Evolutionary conservation across 2,888 invertebrate genomes (phyloP).

Genomic region (Neuroscelio doddi): DNA sequence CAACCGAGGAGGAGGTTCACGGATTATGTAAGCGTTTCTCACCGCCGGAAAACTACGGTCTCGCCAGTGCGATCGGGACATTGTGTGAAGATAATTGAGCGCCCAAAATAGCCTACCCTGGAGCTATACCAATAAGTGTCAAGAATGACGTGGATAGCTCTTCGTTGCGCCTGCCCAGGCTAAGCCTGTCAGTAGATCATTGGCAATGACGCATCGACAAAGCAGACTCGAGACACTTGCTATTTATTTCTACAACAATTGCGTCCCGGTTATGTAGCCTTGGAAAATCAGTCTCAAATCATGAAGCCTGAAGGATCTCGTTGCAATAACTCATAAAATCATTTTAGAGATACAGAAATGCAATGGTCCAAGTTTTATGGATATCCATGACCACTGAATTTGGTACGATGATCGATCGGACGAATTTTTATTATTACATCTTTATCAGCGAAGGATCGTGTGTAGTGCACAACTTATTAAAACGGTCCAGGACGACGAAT

Average conservation of each 20-base stretch:
- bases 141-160: conserved; percentile 41
- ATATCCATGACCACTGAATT: too few species aligned
- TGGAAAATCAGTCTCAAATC: neutral
- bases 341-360: too few species aligned
- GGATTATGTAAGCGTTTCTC: conserved; percentile 58
- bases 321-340: too few species aligned
- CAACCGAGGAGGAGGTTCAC: conserved; percentile 60
- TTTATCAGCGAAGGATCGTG: too few species aligned
- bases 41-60: conserved; percentile 40
- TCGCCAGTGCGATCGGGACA: conserved; percentile 43
- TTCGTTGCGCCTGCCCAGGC: conserved; percentile 31
- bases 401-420: too few species aligned
- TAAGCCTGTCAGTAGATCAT: conserved; percentile 24
- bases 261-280: conserved; percentile 19
- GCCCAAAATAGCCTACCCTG: conserved; percentile 49
- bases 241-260: conserved; percentile 27
- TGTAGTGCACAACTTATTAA: too few species aligned
- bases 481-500: too few species aligned
- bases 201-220: conserved; percentile 30
- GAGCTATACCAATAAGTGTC: conserved; percentile 42
- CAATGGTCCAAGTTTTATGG: too few species aligned
- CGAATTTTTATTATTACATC: too few species aligned
- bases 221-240: conserved; percentile 11
- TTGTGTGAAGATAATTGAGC: conserved; percentile 53
- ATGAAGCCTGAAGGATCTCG: too few species aligned